phyloP scores from a whole-genome alignment of 2,797 vertebrate species.

The Coluber constrictor region DNA sequence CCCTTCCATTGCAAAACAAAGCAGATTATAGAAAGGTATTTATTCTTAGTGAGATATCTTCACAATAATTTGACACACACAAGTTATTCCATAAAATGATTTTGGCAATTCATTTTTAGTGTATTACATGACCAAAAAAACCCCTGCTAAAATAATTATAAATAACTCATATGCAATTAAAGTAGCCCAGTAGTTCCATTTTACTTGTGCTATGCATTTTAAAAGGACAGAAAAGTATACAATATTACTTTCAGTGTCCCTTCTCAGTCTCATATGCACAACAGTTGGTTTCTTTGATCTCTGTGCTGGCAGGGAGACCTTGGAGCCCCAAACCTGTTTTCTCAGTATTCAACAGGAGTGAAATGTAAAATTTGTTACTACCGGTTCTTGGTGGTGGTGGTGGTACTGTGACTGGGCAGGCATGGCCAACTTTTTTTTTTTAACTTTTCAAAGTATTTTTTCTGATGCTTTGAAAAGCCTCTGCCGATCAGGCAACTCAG shows the following conservation, averaged over 20 bases:
- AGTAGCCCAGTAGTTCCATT: background rate
- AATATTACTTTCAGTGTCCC: background rate
- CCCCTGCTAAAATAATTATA: background rate
- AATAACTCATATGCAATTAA: background rate
- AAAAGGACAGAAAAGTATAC: background rate
- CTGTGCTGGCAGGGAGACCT: background rate
- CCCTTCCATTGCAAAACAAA: background rate
- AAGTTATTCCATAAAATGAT: background rate
- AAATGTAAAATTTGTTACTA: too few relatives aligned
- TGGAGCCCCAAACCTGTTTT: background rate
- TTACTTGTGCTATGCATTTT: background rate
- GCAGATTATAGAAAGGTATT: background rate
- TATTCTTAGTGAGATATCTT: background rate
- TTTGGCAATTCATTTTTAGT: background rate
- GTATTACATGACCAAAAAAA: background rate
- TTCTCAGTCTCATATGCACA: background rate
- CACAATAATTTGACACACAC: background rate
- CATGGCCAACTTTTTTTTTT: too few relatives aligned
- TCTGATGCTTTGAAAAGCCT: too few relatives aligned
- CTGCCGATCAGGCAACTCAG: too few relatives aligned
- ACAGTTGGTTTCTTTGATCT: background rate
- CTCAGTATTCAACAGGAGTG: background rate
- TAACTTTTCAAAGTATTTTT: too few relatives aligned
- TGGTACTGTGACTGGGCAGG: too few relatives aligned
- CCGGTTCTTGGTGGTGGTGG: too few relatives aligned